phyloP scores from a whole-genome alignment of 2,113 vertebrate genomes.

The Capreolus pygargus region DNA sequence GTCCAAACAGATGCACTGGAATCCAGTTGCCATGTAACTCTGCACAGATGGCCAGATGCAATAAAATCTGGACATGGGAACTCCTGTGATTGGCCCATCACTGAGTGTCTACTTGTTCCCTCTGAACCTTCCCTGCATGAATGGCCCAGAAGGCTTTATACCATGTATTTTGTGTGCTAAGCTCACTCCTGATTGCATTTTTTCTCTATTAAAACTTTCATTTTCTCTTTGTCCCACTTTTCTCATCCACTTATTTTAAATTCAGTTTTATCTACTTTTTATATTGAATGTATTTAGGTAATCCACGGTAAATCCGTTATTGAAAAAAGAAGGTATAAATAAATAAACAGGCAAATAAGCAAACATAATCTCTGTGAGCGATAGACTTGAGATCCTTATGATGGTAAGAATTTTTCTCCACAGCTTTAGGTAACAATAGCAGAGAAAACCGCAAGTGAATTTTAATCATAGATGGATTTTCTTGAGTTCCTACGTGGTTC shows the following conservation, averaged over 20 bases:
- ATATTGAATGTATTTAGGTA: neutral
- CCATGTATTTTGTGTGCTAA: neutral
- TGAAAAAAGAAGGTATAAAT: slow-evolving; percentile 14
- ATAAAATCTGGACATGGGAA: neutral
- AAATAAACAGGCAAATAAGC: slow-evolving; percentile 28
- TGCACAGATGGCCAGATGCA: slow-evolving; percentile 20
- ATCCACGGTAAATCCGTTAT: slow-evolving; percentile 22
- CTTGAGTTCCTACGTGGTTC: neutral
- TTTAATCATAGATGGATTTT: neutral
- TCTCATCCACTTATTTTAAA: slow-evolving; percentile 26
- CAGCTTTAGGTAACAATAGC: neutral
- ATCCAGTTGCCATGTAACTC: neutral
- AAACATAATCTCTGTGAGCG: neutral
- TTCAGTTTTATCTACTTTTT: slow-evolving; percentile 23
- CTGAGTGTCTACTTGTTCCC: neutral
- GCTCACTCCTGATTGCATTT: neutral
- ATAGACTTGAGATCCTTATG: neutral
- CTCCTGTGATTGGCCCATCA: neutral
- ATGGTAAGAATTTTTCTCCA: neutral
- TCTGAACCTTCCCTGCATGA: neutral
- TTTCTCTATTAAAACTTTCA: neutral
- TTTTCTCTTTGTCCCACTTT: neutral
- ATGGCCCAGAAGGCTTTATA: neutral
- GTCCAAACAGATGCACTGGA: neutral
- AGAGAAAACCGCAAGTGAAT: neutral